These are phyloP conservation scores for Lophochroa leadbeateri DNA, from an alignment of 2,113 vertebrate genomes.

Conservation along the genomic window DNA sequence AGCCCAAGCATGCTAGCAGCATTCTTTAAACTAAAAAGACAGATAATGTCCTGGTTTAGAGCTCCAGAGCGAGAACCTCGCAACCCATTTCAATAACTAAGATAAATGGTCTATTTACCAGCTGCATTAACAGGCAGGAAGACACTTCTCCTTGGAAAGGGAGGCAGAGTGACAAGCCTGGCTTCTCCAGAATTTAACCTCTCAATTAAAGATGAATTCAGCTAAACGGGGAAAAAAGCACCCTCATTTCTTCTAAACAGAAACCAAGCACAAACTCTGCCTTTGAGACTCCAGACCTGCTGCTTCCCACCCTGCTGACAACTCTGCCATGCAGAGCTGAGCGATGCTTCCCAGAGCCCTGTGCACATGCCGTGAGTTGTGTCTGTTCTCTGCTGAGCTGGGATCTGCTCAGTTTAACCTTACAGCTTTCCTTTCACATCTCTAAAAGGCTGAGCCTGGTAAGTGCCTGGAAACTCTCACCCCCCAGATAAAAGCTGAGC, in stretches of 20 bases:
- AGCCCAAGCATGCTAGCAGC: background rate
- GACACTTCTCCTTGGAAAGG: background rate
- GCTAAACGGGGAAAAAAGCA: rapidly evolving
- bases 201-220: background rate
- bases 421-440: rapidly evolving
- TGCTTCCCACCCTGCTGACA: no score
- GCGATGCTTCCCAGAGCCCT: background rate
- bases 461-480: background rate
- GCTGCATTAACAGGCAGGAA: background rate
- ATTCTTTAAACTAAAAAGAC: background rate
- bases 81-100: constrained; percentile 22
- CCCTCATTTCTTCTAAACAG: background rate
- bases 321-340: rapidly evolving
- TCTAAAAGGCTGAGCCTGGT: background rate
- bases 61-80: background rate
- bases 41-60: background rate
- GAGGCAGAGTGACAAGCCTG: background rate
- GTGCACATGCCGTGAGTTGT: no score
- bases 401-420: background rate
- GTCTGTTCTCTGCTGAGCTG: background rate
- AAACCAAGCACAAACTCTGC: background rate
- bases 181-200: background rate
- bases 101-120: constrained; percentile 4
- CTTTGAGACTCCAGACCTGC: background rate
- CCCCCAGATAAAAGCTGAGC: background rate